Percentiles rank a stretch among this genome's conserved stretches.
These are phyloP conservation scores for Phengaris arion DNA, from an alignment of 2,888 invertebrate genomes.

Conservation along the genomic window DNA sequence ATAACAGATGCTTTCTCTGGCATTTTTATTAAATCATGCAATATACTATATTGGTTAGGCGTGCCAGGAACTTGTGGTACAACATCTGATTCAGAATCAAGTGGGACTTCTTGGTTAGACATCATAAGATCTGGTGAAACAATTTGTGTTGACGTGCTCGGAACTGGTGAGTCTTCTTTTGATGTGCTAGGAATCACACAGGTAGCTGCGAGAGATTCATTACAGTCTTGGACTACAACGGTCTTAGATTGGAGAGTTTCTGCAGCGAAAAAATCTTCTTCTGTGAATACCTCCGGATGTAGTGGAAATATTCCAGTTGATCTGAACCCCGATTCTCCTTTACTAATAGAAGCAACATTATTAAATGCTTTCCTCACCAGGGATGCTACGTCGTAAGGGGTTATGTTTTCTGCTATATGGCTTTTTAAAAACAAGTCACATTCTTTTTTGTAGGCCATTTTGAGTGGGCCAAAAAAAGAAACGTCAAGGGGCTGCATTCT, in stretches of 20 bases:
- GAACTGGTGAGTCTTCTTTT: too few species aligned
- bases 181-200: too few species aligned
- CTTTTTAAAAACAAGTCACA: conserved; percentile 47
- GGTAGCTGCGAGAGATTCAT: conserved; percentile 36
- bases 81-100: conserved; percentile 14
- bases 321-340: conserved; percentile 48
- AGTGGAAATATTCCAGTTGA: conserved; percentile 47
- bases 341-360: conserved; percentile 43
- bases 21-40: conserved; percentile 41
- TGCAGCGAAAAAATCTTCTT: conserved; percentile 41
- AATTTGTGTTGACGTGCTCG: too few species aligned
- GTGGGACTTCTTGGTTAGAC: not conserved
- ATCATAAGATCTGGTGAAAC: too few species aligned
- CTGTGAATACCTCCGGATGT: conserved; percentile 42
- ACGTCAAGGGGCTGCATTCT: too few species aligned
- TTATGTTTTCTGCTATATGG: conserved; percentile 41
- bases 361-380: conserved; percentile 36
- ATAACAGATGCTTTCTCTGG: conserved; percentile 40
- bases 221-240: conserved; percentile 27
- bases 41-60: conserved; percentile 32
- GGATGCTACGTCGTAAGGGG: conserved; percentile 46
- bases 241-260: conserved; percentile 29
- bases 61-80: conserved; percentile 38
- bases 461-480: too few species aligned
- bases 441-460: conserved; percentile 32